Evolutionary conservation across 2,888 invertebrate species (phyloP).

Genomic region (Meghimatium bilineatum): DNA sequence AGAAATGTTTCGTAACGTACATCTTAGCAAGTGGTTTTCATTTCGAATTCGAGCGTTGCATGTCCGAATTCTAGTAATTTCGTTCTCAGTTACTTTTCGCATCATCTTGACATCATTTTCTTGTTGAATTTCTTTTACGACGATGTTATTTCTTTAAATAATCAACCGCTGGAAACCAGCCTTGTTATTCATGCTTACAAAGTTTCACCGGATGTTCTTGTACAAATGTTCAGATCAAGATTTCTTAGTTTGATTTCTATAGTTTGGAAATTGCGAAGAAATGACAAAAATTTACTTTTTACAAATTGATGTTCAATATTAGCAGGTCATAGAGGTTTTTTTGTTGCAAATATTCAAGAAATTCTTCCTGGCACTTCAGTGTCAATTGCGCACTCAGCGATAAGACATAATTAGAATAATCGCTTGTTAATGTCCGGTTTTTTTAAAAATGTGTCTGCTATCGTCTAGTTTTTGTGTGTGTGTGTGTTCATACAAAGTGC

Average conservation of each 20-base stretch:
- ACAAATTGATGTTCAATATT: not conserved
- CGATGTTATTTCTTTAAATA: not conserved
- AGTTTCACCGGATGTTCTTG: not conserved
- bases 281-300: not conserved
- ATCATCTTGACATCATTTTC: slow-evolving; percentile 33
- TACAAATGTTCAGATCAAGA: not conserved
- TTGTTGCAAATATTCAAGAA: not conserved
- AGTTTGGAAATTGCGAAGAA: not conserved
- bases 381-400: not conserved
- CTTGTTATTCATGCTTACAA: not conserved
- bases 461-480: not conserved
- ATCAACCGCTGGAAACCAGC: not conserved
- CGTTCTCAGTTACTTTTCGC: not conserved
- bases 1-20: slow-evolving; percentile 17
- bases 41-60: slow-evolving; percentile 23
- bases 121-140: not conserved
- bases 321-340: not conserved
- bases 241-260: not conserved
- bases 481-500: not conserved
- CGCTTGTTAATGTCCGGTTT: not conserved
- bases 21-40: slow-evolving; percentile 16
- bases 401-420: not conserved
- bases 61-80: slow-evolving; percentile 19
- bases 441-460: not conserved
- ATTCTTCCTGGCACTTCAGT: not conserved